A percentile compares a stretch with the other conserved stretches of the same genome.
These are phyloP conservation scores for Gasterosteus aculeatus DNA, from an alignment of 2,113 vertebrate genomes.

Conservation along the genomic window DNA sequence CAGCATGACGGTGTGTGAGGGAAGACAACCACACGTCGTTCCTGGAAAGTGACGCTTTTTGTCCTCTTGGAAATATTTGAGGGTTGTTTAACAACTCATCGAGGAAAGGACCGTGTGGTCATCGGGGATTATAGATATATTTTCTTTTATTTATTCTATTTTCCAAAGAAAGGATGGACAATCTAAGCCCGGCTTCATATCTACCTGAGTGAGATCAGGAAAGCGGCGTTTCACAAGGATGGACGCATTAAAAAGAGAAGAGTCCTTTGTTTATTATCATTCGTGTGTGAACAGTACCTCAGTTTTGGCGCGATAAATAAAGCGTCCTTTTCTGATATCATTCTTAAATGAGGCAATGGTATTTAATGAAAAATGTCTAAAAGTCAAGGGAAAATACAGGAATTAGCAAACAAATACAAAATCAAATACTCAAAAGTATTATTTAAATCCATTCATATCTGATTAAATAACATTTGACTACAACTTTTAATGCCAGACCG, in stretches of 20 bases:
- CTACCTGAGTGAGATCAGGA: background rate
- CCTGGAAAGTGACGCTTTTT: conserved; percentile 43
- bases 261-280: background rate
- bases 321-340: background rate
- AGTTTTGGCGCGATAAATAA: no score
- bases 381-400: background rate
- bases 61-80: background rate
- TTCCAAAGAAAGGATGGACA: background rate
- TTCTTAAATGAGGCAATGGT: background rate
- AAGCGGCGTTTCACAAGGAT: background rate
- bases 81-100: background rate
- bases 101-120: conserved; percentile 17
- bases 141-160: no score
- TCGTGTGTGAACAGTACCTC: background rate
- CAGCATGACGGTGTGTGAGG: conserved; percentile 46
- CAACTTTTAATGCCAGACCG: background rate
- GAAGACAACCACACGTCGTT: conserved; percentile 13
- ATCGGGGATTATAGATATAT: background rate
- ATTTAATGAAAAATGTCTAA: background rate
- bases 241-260: background rate
- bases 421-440: background rate
- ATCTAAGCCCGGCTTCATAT: background rate
- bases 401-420: no score
- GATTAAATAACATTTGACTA: background rate
- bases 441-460: background rate